Evolutionary conservation across 2,113 vertebrate species (phyloP).

Genomic region (Alethe castanea): DNA sequence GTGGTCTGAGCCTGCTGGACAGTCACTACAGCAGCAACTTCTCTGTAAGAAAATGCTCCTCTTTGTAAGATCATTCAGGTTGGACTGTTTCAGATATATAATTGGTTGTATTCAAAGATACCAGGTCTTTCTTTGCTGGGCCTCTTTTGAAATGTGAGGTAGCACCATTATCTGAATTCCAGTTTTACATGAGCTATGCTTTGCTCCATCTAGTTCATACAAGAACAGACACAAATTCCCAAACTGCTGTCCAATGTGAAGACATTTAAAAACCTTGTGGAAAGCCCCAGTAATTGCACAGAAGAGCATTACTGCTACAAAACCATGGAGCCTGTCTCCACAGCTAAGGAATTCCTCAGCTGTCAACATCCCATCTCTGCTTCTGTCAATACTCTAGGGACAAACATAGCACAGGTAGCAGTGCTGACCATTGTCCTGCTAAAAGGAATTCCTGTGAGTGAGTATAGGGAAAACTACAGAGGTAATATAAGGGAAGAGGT

Average conservation of each 20-base stretch:
- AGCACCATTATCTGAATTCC: neutral
- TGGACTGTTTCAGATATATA: accelerated
- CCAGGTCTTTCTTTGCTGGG: neutral
- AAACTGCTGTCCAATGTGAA: neutral
- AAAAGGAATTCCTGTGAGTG: neutral
- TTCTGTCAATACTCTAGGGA: neutral
- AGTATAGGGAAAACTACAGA: neutral
- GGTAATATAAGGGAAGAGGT: neutral
- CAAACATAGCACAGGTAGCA: neutral
- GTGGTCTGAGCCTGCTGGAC: neutral
- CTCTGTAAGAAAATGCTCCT: neutral
- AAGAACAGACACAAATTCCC: neutral
- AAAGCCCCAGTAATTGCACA: neutral
- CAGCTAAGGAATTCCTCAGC: neutral
- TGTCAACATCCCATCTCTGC: neutral
- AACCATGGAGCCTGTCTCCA: neutral
- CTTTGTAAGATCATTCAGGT: neutral
- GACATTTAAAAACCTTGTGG: neutral
- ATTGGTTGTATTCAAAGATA: neutral
- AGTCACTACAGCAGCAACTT: neutral
- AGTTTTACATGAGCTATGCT: neutral
- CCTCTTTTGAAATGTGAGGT: neutral
- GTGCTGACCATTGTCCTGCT: neutral
- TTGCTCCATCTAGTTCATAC: neutral
- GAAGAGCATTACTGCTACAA: neutral